Base-by-base conservation (phyloP, 2,113 vertebrate species). In the Leptobrachium ailaonicum region DNA sequence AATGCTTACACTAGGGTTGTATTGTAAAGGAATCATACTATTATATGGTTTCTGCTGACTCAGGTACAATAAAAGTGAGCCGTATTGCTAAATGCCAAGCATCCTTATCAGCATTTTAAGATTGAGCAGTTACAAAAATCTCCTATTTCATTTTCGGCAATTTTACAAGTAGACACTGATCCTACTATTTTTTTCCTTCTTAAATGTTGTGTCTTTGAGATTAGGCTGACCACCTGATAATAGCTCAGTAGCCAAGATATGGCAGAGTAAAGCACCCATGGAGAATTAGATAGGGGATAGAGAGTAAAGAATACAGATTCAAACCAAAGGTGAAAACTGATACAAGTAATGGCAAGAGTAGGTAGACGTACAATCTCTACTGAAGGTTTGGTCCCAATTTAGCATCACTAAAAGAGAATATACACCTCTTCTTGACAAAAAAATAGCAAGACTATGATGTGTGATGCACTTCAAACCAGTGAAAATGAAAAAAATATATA, bases 191-290 rank as follows among this genome's bases (percentile, higher is more conserved):
- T 74, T 47, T 64, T 10, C 9, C 56, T 58, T 73, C 53, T 14
- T 40, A 54, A 58, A 47, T 43, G 58, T 67, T 62, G 64, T 60
- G 11, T 80, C 66, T 84, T 85, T 73, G 77, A 89, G 83, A 77
- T 56, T 12, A 83, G 84, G 66, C 75, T 3, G 84, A 72, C 63
- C n/a, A 62, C 77, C 44, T 0, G 3, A 72, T 83, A 87, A 86
- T 77, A 54, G 85, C 32, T 73, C 73, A 41, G 6, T 41, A 73
- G 0, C 64, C 0, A 2, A 74, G 84, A 42, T 70, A 6, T 71
- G 79, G 62, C 47, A 78, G 80, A 79, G 82, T 86, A 87, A 82
- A 75, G 86, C 82, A 83, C 54, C 43, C 5, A 73, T 43, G 12
- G 80, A 80, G 1, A 86, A 80, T 6, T 60, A 66, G 10, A 72